A percentile compares a stretch with the other conserved stretches of the same genome.
Evolutionary conservation across 2,888 invertebrate species (phyloP).

Genomic region (Oxyteleia sp.): DNA sequence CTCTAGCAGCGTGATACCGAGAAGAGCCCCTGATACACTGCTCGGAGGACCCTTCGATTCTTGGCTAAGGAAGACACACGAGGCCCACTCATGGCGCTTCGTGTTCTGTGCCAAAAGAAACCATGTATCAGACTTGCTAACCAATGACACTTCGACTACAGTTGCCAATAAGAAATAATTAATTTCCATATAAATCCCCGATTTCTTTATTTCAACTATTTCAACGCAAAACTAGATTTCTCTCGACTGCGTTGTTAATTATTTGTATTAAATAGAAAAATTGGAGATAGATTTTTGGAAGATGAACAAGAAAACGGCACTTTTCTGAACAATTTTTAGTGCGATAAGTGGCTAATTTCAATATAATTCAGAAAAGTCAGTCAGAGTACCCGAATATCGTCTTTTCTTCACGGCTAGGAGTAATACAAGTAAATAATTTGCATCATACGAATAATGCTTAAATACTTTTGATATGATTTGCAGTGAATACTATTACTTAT

Average conservation of each 20-base stretch:
- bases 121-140: conserved; percentile 70
- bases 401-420: no score
- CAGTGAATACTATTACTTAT: no score
- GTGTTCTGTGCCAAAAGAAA: conserved; percentile 73
- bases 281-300: no score
- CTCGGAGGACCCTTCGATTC: conserved; percentile 84
- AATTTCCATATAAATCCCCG: conserved; percentile 39
- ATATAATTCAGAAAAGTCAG: no score
- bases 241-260: conserved; percentile 2
- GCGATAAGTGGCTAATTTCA: no score
- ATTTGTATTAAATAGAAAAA: no score
- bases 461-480: no score
- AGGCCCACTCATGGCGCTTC: conserved; percentile 81
- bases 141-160: conserved; percentile 67
- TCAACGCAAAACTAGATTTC: conserved; percentile 21
- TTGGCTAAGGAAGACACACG: conserved; percentile 82
- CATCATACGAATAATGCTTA: no score
- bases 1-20: conserved; percentile 86
- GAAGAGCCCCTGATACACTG: conserved; percentile 82
- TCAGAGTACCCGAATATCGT: no score
- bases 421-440: no score
- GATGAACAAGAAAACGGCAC: no score
- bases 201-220: conserved; percentile 46
- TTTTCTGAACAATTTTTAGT: no score
- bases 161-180: conserved; percentile 73